phyloP scores from a whole-genome alignment of 1,140 invertebrate genomes.

The Diorhabda sublineata region DNA sequence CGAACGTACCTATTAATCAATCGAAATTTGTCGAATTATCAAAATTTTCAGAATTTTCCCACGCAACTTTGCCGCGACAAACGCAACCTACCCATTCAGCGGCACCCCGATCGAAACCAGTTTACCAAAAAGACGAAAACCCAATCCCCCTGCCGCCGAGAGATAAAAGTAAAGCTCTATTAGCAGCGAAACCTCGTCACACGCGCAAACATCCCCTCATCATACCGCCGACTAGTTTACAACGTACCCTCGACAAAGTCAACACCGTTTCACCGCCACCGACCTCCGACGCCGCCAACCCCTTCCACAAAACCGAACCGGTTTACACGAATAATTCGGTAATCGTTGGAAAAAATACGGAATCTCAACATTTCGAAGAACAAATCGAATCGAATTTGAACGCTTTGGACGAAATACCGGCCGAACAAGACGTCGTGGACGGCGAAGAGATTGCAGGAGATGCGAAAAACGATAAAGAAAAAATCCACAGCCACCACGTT shows the following conservation, averaged over 20 bases:
- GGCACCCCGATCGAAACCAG: not conserved
- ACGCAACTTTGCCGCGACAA: constrained; percentile 13
- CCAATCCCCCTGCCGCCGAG: constrained; percentile 79
- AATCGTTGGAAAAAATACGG: constrained; percentile 33
- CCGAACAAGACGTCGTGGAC: constrained; percentile 41
- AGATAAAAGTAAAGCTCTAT: constrained; percentile 66
- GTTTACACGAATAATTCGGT: constrained; percentile 35
- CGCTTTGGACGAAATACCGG: constrained; percentile 54
- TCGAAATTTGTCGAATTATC: not conserved
- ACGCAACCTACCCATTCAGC: not conserved
- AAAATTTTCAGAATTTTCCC: constrained; percentile 18
- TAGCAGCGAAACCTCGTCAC: constrained; percentile 67
- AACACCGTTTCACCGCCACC: constrained; percentile 34
- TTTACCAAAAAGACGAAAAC: constrained; percentile 54
- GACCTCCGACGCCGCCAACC: constrained; percentile 20
- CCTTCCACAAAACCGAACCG: constrained; percentile 27
- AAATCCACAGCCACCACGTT: constrained; percentile 64
- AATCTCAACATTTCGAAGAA: constrained; percentile 51
- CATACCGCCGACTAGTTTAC: constrained; percentile 61
- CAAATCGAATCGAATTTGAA: constrained; percentile 63
- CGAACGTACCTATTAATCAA: not conserved
- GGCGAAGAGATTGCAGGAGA: constrained; percentile 21
- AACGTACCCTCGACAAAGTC: constrained; percentile 58
- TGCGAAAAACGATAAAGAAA: constrained; percentile 29
- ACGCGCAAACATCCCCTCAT: constrained; percentile 85